Percentiles rank a stretch among this genome's conserved stretches.
Evolutionary conservation across 1,140 invertebrate species (phyloP).

Genomic region (Paralvinella palmiformis): DNA sequence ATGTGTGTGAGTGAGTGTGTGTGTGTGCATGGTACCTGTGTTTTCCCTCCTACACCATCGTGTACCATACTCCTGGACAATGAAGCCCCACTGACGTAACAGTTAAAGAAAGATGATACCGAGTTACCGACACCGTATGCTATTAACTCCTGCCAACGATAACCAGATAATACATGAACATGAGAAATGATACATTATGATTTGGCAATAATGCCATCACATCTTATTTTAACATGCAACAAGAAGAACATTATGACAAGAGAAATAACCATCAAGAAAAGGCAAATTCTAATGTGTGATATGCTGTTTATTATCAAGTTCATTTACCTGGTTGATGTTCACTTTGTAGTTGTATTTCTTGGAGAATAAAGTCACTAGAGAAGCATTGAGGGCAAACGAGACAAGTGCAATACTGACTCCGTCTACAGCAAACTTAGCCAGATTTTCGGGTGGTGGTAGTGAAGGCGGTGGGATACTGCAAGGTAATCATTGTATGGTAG

Average conservation of each 20-base stretch:
- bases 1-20: too few relatives aligned
- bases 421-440: conserved; percentile 54
- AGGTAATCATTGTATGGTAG: too few relatives aligned
- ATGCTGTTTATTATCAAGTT: too few relatives aligned
- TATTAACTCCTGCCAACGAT: conserved; percentile 54
- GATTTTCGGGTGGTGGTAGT: conserved; percentile 25
- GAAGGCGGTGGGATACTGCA: conserved; percentile 41
- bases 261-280: too few relatives aligned
- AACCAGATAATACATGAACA: neutral
- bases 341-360: conserved; percentile 81
- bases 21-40: conserved; percentile 47
- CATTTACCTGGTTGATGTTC: conserved; percentile 73
- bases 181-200: neutral
- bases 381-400: conserved; percentile 83
- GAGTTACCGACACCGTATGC: conserved; percentile 54
- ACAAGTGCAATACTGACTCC: conserved; percentile 77
- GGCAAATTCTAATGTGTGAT: too few relatives aligned
- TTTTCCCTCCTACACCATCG: conserved; percentile 50
- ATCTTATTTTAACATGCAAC: too few relatives aligned
- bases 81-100: conserved; percentile 54
- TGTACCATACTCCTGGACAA: conserved; percentile 52
- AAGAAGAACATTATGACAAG: too few relatives aligned
- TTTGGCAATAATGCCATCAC: too few relatives aligned
- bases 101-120: conserved; percentile 52
- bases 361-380: conserved; percentile 87